Conservation (phyloP, 1,140 invertebrate species). For the Rhynchophorus ferrugineus region DNA sequence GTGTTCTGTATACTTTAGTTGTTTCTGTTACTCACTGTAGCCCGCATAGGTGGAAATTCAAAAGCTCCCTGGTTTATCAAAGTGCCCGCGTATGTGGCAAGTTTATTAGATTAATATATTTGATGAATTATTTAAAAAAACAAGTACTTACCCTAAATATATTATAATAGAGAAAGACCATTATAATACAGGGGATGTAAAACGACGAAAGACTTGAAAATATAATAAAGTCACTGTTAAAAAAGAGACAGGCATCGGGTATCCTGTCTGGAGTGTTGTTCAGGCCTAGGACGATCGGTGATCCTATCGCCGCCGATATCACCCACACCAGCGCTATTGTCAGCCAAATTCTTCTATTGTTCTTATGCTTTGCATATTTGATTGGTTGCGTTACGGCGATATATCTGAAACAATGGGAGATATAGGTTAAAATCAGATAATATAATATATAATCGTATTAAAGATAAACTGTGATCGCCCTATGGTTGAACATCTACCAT, state of each 20-base stretch:
- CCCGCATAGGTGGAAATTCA: no score
- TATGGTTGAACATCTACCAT: no score
- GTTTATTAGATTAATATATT: no score
- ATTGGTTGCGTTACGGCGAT: constrained; percentile 98
- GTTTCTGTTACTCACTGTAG: no score
- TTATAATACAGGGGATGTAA: constrained; percentile 98
- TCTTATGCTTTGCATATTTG: constrained; percentile 98
- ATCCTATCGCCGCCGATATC: constrained; percentile 92
- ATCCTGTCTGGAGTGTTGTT: constrained; percentile 80
- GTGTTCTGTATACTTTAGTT: no score
- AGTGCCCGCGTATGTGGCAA: no score
- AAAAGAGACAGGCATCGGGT: constrained; percentile 84
- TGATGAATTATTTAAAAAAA: no score
- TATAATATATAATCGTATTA: no score
- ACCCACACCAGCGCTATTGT: constrained; percentile 96
- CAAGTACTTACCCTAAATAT: constrained; percentile 90
- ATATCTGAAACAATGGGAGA: constrained; percentile 63
- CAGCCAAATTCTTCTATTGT: constrained; percentile 87
- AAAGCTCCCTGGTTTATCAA: no score
- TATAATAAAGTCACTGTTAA: constrained; percentile 96
- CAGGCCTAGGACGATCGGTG: constrained; percentile 91
- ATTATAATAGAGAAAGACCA: constrained; percentile 97
- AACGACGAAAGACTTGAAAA: constrained; percentile 97
- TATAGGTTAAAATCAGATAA: no score
- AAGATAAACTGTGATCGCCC: no score